Conservation (phyloP, 2,888 invertebrate genomes). For the Cosmia trapezina region DNA sequence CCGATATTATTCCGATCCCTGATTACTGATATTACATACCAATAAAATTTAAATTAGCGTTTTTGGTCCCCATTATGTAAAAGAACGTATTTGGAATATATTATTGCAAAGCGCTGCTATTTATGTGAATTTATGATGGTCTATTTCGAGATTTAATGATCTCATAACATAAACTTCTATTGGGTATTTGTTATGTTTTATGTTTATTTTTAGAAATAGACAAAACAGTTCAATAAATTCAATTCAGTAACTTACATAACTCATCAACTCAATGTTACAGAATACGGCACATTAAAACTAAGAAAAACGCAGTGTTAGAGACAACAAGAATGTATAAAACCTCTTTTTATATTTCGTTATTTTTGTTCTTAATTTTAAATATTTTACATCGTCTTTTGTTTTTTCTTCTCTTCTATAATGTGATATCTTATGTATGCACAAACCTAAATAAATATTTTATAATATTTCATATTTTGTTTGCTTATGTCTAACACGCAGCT, state of each 20-base stretch:
- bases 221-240: neutral
- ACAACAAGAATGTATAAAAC: too few species aligned
- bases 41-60: neutral
- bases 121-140: neutral
- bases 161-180: neutral
- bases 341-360: too few species aligned
- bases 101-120: neutral
- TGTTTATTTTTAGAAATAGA: neutral
- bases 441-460: too few species aligned
- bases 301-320: neutral
- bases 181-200: neutral
- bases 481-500: too few species aligned
- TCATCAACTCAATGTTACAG: neutral
- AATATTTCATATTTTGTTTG: too few species aligned
- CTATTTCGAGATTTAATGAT: neutral
- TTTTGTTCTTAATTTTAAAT: too few species aligned
- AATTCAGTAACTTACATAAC: neutral
- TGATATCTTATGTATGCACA: too few species aligned
- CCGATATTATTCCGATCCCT: too few species aligned
- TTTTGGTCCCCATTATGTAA: neutral
- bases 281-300: neutral
- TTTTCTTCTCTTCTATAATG: too few species aligned
- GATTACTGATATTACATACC: too few species aligned
- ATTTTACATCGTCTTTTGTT: too few species aligned
- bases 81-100: conserved; percentile 15